Evolutionary conservation across 2,797 vertebrate species (phyloP).

Genomic region (Melopsittacus undulatus): DNA sequence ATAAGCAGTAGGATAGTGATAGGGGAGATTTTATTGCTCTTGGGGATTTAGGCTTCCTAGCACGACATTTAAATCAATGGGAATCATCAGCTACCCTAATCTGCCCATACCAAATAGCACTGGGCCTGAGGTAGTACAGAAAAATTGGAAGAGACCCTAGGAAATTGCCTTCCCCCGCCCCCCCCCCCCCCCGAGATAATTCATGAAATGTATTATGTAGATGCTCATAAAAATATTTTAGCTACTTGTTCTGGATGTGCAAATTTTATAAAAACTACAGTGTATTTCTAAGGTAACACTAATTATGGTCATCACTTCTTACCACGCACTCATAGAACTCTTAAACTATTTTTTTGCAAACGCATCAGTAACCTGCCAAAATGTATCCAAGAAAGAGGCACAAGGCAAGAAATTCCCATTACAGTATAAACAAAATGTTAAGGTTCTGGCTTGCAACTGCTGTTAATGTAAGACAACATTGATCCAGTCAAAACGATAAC

Average conservation of each 20-base stretch:
- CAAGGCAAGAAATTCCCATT: not conserved
- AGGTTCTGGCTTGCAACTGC: not conserved
- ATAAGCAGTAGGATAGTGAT: slow-evolving; percentile 67
- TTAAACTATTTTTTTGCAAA: slow-evolving; percentile 11
- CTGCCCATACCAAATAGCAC: slow-evolving; percentile 6
- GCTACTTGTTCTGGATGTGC: not conserved
- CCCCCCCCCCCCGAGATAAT: not conserved
- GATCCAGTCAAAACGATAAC: not conserved
- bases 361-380: not conserved
- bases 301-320: not conserved
- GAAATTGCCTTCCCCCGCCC: not conserved
- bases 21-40: slow-evolving; percentile 59
- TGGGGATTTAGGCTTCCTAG: slow-evolving; percentile 63
- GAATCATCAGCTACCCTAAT: slow-evolving; percentile 61
- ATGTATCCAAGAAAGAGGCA: not conserved
- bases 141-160: slow-evolving; percentile 10
- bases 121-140: slow-evolving; percentile 16
- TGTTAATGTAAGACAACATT: not conserved
- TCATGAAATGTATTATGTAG: not conserved
- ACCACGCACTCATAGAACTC: not conserved
- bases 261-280: not conserved
- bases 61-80: slow-evolving; percentile 63
- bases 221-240: not conserved
- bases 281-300: not conserved
- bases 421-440: not conserved